Evolutionary conservation across 2,113 vertebrate genomes (phyloP), one percentile per base, ranked within the genome.

Genomic region (Daboia siamensis): DNA sequence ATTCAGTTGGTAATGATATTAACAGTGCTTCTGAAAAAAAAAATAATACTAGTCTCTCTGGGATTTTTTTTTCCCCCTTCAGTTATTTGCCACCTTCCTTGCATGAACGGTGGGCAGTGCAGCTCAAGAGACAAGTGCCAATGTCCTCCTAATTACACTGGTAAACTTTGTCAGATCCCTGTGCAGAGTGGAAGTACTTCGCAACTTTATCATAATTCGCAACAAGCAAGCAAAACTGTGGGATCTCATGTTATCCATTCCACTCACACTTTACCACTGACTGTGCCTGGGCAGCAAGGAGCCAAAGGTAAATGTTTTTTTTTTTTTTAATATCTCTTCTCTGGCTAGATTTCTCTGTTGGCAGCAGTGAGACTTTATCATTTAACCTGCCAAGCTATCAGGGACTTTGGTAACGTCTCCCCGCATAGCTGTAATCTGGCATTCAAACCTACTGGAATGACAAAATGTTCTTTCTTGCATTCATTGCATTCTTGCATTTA

Each of bases 71-170:
- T 94, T 69, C 2, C 0, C 64, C n/a, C 98, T 97, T 93, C 96
- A 99, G 99, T 99, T 91, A 99, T 99, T 96, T 99, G 99, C 96
- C 99, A 99, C 90, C 98, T 99, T 93, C 99, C 99, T 1, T 99
- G 99, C 93, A 99, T 99, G 97, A 99, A 99, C 95, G 99, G 99
- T 39, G 99, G 99, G 59, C 98, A 99, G 94, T 99, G 99, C 97
- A 99, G 98, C 64, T 97, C 98, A 93, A 98, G 99, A 96, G 98
- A 99, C 96, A 99, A 99, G 96, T 99, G 99, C 96, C 99, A 99
- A 86, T 99, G 99, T 93, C 99, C 99, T 88, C 98, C 99, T 64
- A 98, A 98, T 97, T 99, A 98, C 94, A 99, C 99, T 1, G 99
- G 99, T 90, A 99, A 99, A 96, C 98, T 99, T 94, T 99, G 99